Evolutionary conservation across 2,797 vertebrate genomes (phyloP).

Genomic region (Takifugu ocellatus): DNA sequence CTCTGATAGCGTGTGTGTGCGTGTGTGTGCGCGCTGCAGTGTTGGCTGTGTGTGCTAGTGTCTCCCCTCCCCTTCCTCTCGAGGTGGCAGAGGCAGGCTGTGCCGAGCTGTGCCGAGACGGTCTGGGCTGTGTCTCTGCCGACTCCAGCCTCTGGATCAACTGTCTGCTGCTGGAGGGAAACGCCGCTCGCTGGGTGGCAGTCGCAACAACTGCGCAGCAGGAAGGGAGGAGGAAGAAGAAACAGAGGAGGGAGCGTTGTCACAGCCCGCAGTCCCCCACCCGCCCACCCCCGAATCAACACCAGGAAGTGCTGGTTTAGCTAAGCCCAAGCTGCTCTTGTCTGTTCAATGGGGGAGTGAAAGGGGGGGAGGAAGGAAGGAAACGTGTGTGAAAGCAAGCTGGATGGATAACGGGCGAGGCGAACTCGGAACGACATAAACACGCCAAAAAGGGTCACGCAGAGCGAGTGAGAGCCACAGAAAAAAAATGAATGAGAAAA

Average conservation of each 20-base stretch:
- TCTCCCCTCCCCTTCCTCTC: conserved; percentile 68
- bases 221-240: conserved; percentile 31
- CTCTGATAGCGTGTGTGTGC: conserved; percentile 7
- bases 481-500: conserved; percentile 20
- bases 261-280: conserved; percentile 66
- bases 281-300: conserved; percentile 59
- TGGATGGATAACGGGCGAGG: conserved; percentile 13
- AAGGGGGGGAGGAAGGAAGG: conserved; percentile 26
- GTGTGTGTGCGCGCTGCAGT: conserved; percentile 48
- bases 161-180: conserved; percentile 66
- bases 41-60: conserved; percentile 64
- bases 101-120: conserved; percentile 49
- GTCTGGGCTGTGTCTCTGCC: conserved; percentile 57
- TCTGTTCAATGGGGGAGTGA: conserved; percentile 38
- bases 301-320: conserved; percentile 75
- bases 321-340: conserved; percentile 63
- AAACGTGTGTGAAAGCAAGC: conserved; percentile 20
- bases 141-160: conserved; percentile 62
- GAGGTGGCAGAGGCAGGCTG: conserved; percentile 51
- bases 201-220: conserved; percentile 72
- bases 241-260: conserved; percentile 26
- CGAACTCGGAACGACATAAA: conserved; percentile 25
- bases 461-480: conserved; percentile 1
- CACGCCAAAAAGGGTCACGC: conserved; percentile 14
- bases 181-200: conserved; percentile 63